A percentile compares a stretch with the other conserved stretches of the same genome.
Evolutionary conservation across 2,797 vertebrate genomes (phyloP).

Genomic region (Monodelphis domestica): DNA sequence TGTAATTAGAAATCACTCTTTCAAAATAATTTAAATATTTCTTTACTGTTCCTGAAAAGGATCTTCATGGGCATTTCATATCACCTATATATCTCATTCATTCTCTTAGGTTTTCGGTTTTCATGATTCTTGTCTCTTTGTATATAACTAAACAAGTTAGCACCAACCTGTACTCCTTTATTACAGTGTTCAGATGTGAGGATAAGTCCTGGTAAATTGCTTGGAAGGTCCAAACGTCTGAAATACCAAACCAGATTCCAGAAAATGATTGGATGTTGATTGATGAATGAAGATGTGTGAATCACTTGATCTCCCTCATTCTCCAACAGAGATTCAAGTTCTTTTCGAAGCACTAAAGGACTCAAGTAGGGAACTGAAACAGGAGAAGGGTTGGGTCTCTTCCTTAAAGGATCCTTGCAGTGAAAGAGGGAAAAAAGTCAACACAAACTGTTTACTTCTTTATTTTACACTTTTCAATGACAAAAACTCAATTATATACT

Average conservation of each 20-base stretch:
- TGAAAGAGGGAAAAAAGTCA: neutral
- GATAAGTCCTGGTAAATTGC: conserved; percentile 95
- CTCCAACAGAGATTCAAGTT: conserved; percentile 96
- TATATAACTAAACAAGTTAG: neutral
- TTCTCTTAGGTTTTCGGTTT: neutral
- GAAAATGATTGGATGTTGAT: conserved; percentile 98
- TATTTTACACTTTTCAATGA: neutral
- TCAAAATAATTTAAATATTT: neutral
- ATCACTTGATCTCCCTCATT: conserved; percentile 99
- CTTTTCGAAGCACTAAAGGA: conserved; percentile 96
- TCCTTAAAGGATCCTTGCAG: conserved; percentile 90
- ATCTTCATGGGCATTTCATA: neutral
- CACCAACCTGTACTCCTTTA: conserved; percentile 92
- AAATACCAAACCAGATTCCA: conserved; percentile 99
- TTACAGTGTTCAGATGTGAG: conserved; percentile 98
- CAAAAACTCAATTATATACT: neutral
- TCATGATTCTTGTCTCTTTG: neutral
- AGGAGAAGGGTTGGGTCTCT: conserved; percentile 92
- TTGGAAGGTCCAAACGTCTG: conserved; percentile 93
- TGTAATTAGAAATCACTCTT: neutral
- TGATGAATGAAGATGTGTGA: conserved; percentile 97
- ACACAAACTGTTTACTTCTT: neutral
- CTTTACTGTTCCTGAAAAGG: neutral
- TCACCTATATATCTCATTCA: neutral
- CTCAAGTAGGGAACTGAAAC: conserved; percentile 98